phyloP scores from a whole-genome alignment of 2,797 vertebrate species.

The Carapus acus region DNA sequence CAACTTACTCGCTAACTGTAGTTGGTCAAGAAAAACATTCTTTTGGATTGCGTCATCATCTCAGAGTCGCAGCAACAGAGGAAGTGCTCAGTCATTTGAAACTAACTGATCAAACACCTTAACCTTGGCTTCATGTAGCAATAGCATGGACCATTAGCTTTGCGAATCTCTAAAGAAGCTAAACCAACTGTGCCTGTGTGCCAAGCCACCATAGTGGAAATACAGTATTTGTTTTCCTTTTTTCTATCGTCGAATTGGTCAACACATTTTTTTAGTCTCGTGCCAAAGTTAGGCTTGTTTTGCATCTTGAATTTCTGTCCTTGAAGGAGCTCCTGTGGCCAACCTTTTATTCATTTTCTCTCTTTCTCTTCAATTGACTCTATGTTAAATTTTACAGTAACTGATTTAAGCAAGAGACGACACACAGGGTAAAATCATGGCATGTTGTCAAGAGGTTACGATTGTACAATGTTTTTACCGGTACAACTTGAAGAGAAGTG shows the following conservation, averaged over 20 bases:
- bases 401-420: conserved; percentile 3
- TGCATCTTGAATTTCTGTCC: conserved; percentile 21
- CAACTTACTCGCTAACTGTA: conserved; percentile 37
- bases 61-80: conserved; percentile 32
- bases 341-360: neutral
- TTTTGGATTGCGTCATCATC: conserved; percentile 50
- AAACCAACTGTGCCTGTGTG: conserved; percentile 26
- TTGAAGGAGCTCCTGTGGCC: neutral
- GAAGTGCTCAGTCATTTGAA: conserved; percentile 49
- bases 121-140: conserved; percentile 36
- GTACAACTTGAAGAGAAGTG: neutral
- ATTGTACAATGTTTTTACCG: neutral
- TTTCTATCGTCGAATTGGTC: neutral
- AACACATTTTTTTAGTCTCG: conserved; percentile 9
- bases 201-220: neutral
- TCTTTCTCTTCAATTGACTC: conserved; percentile 1
- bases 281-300: conserved; percentile 25
- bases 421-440: conserved; percentile 2
- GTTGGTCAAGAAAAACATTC: conserved; percentile 42
- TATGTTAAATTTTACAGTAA: conserved; percentile 4
- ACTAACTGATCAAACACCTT: conserved; percentile 48
- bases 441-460: conserved; percentile 5
- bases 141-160: conserved; percentile 34
- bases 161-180: conserved; percentile 36
- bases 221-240: neutral